phyloP scores from a whole-genome alignment of 2,888 invertebrate species.

The Camponotus fellah region DNA sequence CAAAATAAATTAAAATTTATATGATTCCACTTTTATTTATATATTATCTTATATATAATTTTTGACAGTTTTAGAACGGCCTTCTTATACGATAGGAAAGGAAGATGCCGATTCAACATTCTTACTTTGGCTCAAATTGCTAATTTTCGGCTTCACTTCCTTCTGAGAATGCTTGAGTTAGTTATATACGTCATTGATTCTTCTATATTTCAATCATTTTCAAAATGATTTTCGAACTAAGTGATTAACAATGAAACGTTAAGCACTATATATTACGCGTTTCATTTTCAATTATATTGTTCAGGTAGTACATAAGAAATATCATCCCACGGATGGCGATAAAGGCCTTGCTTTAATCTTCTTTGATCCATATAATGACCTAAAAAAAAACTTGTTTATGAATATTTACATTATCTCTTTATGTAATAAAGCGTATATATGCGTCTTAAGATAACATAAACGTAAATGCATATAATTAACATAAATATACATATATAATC shows the following conservation, averaged over 20 bases:
- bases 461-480: not conserved
- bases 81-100: too few relatives aligned
- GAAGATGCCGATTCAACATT: too few relatives aligned
- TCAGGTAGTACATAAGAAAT: constrained; percentile 96
- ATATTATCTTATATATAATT: too few relatives aligned
- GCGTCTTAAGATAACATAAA: not conserved
- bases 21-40: too few relatives aligned
- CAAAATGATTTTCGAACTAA: constrained; percentile 38
- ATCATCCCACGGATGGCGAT: constrained; percentile 99
- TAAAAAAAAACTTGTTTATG: constrained; percentile 77
- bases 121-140: too few relatives aligned
- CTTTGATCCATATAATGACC: constrained; percentile 99
- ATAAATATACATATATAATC: constrained; percentile 58
- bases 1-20: too few relatives aligned
- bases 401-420: not conserved
- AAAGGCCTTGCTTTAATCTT: constrained; percentile 98
- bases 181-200: not conserved
- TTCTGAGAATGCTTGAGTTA: too few relatives aligned
- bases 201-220: constrained; percentile 60
- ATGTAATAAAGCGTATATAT: not conserved
- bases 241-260: constrained; percentile 46
- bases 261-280: constrained; percentile 49
- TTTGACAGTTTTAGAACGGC: too few relatives aligned
- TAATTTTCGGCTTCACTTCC: too few relatives aligned
- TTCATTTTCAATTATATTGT: constrained; percentile 87